These are phyloP conservation scores for Papilio gigon DNA, from an alignment of 2,888 invertebrate genomes.

Conservation along the genomic window DNA sequence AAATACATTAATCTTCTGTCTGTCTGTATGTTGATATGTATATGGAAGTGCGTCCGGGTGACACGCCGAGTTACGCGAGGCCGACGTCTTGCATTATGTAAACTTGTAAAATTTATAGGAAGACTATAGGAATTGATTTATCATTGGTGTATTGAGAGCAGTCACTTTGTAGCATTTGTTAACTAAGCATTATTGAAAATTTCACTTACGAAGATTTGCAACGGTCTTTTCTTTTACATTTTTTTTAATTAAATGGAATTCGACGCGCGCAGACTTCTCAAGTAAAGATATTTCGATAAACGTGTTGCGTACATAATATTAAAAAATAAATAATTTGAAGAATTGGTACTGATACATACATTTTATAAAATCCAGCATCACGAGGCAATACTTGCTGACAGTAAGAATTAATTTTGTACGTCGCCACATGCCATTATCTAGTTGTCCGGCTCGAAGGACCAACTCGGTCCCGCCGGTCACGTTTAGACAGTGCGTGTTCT, in stretches of 20 bases:
- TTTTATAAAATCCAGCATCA: too few species aligned
- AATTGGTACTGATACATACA: too few species aligned
- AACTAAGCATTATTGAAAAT: too few species aligned
- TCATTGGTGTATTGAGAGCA: neutral
- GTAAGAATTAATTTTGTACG: neutral
- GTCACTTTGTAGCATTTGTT: too few species aligned
- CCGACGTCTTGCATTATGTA: slow-evolving; percentile 14
- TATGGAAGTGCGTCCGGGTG: slow-evolving; percentile 5
- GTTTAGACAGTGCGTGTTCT: neutral
- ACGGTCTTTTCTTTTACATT: too few species aligned
- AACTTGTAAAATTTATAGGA: neutral
- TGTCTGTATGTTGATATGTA: neutral
- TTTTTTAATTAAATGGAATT: too few species aligned
- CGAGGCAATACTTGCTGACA: neutral
- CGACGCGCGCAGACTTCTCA: too few species aligned
- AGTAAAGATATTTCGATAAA: too few species aligned
- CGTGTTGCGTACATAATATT: too few species aligned
- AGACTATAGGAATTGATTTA: neutral
- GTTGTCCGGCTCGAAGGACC: slow-evolving; percentile 1
- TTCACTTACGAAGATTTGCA: too few species aligned
- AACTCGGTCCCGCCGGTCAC: neutral
- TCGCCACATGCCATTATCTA: neutral
- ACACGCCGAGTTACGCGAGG: slow-evolving; percentile 26
- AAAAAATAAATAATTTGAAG: too few species aligned
- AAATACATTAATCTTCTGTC: slow-evolving; percentile 18